phyloP scores from a whole-genome alignment of 1,140 invertebrate genomes.

The Bactericera cockerelli region DNA sequence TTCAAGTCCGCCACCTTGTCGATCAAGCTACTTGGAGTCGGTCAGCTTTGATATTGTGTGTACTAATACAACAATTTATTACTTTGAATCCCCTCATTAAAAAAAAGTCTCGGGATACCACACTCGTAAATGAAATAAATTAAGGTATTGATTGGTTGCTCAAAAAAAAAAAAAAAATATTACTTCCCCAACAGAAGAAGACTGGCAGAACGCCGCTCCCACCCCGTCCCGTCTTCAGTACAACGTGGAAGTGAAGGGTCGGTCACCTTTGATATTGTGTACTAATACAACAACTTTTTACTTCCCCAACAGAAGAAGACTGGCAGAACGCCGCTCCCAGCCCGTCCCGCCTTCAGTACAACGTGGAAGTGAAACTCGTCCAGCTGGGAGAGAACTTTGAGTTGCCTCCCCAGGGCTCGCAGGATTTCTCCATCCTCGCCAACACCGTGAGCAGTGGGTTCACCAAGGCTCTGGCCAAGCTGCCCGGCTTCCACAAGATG shows the following conservation, averaged over 20 bases:
- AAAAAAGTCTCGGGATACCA: too few relatives aligned
- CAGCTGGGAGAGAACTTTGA: slow-evolving; percentile 59
- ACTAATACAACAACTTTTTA: too few relatives aligned
- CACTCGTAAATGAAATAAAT: too few relatives aligned
- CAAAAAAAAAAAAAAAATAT: too few relatives aligned
- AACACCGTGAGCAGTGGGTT: slow-evolving; percentile 38
- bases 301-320: background rate
- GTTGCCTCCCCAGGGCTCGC: slow-evolving; percentile 44
- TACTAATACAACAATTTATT: too few relatives aligned
- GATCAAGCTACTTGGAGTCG: too few relatives aligned
- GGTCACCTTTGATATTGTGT: too few relatives aligned
- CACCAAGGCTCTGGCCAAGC: slow-evolving; percentile 43
- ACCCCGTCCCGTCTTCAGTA: slow-evolving; percentile 46
- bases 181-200: background rate
- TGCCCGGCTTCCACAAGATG: slow-evolving; percentile 56
- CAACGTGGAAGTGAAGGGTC: slow-evolving; percentile 54
- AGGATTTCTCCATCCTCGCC: slow-evolving; percentile 56
- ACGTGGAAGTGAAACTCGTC: slow-evolving; percentile 53
- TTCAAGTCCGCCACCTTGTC: too few relatives aligned
- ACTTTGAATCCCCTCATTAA: too few relatives aligned
- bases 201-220: slow-evolving; percentile 27
- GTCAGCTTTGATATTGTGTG: too few relatives aligned
- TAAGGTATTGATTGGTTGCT: too few relatives aligned
- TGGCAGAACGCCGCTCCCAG: slow-evolving; percentile 30
- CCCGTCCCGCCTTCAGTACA: slow-evolving; percentile 46